phyloP scores from a whole-genome alignment of 1,140 invertebrate genomes.

The Hylaeus anthracinus region DNA sequence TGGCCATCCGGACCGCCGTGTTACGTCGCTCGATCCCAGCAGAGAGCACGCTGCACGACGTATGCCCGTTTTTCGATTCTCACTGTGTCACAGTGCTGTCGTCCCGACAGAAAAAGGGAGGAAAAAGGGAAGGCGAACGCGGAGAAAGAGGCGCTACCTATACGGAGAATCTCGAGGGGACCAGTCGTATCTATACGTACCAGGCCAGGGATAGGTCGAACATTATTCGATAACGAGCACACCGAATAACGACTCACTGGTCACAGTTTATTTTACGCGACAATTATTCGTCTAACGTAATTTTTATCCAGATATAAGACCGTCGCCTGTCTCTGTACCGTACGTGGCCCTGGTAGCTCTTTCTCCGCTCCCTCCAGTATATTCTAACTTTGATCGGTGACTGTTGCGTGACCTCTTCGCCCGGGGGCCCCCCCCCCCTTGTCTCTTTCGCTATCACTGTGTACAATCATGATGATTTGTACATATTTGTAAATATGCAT shows the following conservation, averaged over 20 bases:
- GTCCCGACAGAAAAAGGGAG: background rate
- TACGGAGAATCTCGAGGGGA: no score
- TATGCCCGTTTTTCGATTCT: background rate
- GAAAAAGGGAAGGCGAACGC: background rate
- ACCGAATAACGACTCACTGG: no score
- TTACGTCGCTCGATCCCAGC: background rate
- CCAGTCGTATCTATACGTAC: no score
- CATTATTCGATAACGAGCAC: no score
- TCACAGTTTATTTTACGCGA: no score
- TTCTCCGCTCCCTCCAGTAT: background rate
- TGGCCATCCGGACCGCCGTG: no score
- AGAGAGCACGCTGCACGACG: constrained; percentile 24
- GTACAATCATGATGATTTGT: constrained; percentile 43
- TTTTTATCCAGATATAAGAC: no score
- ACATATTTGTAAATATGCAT: constrained; percentile 45
- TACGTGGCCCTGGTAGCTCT: no score
- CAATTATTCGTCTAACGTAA: no score
- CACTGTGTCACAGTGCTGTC: background rate
- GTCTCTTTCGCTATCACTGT: constrained; percentile 61
- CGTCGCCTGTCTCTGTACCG: no score
- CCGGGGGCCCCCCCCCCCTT: constrained; percentile 10
- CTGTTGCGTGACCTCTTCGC: background rate
- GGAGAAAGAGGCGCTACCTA: background rate
- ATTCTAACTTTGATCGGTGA: background rate
- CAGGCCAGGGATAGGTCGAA: no score